Evolutionary conservation across 1,140 invertebrate genomes (phyloP).

Genomic region (Piezodorus guildinii): DNA sequence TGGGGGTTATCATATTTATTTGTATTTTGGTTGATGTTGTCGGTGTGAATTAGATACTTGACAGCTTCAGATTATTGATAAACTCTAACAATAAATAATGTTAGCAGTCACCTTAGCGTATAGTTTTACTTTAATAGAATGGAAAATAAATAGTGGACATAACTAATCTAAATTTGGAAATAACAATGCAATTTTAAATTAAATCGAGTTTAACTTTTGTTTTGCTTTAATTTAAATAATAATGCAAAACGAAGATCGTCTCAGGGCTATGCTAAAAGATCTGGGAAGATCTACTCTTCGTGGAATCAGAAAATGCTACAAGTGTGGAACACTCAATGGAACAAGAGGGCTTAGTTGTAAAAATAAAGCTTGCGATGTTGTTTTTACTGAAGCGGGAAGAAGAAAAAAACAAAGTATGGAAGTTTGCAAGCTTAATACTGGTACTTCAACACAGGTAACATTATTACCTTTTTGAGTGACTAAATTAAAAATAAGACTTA

Average conservation of each 20-base stretch:
- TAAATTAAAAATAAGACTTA: too few relatives aligned
- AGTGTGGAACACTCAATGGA: slow-evolving; percentile 68
- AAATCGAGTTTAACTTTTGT: neutral
- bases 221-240: neutral
- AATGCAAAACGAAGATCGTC: slow-evolving; percentile 25
- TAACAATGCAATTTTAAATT: too few relatives aligned
- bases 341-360: slow-evolving; percentile 62
- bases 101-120: too few relatives aligned
- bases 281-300: slow-evolving; percentile 54
- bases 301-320: slow-evolving; percentile 63
- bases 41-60: too few relatives aligned
- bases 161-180: too few relatives aligned
- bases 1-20: too few relatives aligned
- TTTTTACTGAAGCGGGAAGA: slow-evolving; percentile 54
- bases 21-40: too few relatives aligned
- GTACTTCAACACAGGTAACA: slow-evolving; percentile 23
- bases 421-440: slow-evolving; percentile 38
- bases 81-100: too few relatives aligned
- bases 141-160: too few relatives aligned
- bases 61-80: too few relatives aligned
- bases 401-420: slow-evolving; percentile 51
- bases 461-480: too few relatives aligned
- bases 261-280: slow-evolving; percentile 34
- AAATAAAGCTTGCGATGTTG: slow-evolving; percentile 58
- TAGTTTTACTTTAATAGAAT: too few relatives aligned